These are phyloP conservation scores for Cheilosia urbana DNA, from an alignment of 2,888 invertebrate genomes.

Conservation along the genomic window DNA sequence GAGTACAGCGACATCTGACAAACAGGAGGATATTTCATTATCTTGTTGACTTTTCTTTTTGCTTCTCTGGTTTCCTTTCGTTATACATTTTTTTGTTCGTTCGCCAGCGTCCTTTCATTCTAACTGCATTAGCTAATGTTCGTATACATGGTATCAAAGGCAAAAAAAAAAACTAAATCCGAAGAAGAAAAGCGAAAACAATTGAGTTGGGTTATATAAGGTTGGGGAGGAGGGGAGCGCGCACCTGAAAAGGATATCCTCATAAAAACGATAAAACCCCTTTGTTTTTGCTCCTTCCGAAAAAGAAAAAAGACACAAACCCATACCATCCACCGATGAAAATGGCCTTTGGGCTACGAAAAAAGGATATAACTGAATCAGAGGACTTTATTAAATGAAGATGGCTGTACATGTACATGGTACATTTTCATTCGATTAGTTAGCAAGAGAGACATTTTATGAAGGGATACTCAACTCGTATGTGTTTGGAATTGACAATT, in stretches of 20 bases:
- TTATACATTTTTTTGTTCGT: neutral
- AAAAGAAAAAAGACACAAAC: neutral
- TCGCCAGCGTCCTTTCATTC: slow-evolving; percentile 29
- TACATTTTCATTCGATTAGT: slow-evolving; percentile 15
- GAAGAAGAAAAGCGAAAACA: slow-evolving; percentile 11
- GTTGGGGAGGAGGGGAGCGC: neutral
- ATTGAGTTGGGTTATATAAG: slow-evolving; percentile 30
- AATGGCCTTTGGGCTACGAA: neutral
- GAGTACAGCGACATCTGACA: slow-evolving; percentile 53
- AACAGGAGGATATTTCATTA: slow-evolving; percentile 64
- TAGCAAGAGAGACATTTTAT: neutral
- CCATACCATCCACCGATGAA: neutral
- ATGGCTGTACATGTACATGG: slow-evolving; percentile 2
- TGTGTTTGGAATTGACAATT: neutral
- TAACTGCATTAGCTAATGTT: slow-evolving; percentile 58
- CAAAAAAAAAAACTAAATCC: neutral
- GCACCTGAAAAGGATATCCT: slow-evolving; percentile 65
- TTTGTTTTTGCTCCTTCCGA: slow-evolving; percentile 24
- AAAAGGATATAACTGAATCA: slow-evolving; percentile 27
- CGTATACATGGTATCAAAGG: neutral
- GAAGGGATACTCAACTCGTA: neutral
- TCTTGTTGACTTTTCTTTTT: slow-evolving; percentile 59
- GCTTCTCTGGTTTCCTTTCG: slow-evolving; percentile 18
- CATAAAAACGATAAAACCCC: slow-evolving; percentile 33
- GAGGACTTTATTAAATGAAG: slow-evolving; percentile 25